A percentile compares a stretch with the other conserved stretches of the same genome.
phyloP scores from a whole-genome alignment of 2,888 invertebrate species.

The Heliconius charithonia region DNA sequence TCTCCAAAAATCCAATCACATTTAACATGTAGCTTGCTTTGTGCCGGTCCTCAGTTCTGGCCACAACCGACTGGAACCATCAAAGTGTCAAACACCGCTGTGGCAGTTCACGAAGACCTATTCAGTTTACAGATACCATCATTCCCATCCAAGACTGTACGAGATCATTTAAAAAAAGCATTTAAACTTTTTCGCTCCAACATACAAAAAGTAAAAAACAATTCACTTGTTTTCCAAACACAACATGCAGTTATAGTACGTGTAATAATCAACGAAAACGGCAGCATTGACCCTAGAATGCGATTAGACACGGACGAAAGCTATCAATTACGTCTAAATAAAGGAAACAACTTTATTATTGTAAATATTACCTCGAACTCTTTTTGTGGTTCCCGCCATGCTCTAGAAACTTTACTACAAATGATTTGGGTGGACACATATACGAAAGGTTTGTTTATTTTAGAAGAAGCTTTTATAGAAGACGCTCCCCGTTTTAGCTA shows the following conservation, averaged over 20 bases:
- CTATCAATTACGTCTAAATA: constrained; percentile 85
- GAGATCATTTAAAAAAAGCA: constrained; percentile 69
- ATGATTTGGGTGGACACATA: constrained; percentile 89
- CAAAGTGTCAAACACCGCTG: constrained; percentile 84
- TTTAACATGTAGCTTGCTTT: constrained; percentile 89
- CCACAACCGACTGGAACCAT: constrained; percentile 89
- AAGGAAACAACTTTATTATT: constrained; percentile 73
- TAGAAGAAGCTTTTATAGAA: constrained; percentile 85
- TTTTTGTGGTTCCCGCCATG: constrained; percentile 90
- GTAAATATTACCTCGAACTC: constrained; percentile 85
- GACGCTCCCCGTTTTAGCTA: constrained; percentile 91
- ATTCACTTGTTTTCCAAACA: constrained; percentile 59
- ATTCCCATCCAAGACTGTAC: constrained; percentile 61
- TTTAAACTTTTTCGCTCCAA: constrained; percentile 77
- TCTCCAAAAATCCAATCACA: constrained; percentile 80
- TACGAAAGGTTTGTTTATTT: constrained; percentile 82
- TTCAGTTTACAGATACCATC: constrained; percentile 72
- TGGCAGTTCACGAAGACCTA: constrained; percentile 83
- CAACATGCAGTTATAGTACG: constrained; percentile 72
- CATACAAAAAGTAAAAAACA: constrained; percentile 69
- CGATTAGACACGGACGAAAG: constrained; percentile 88
- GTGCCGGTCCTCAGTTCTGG: constrained; percentile 88
- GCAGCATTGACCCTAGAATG: constrained; percentile 79
- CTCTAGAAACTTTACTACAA: constrained; percentile 89
- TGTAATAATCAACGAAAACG: constrained; percentile 73